Conservation (phyloP, 1,140 invertebrate genomes). For the Tribolium castaneum region DNA sequence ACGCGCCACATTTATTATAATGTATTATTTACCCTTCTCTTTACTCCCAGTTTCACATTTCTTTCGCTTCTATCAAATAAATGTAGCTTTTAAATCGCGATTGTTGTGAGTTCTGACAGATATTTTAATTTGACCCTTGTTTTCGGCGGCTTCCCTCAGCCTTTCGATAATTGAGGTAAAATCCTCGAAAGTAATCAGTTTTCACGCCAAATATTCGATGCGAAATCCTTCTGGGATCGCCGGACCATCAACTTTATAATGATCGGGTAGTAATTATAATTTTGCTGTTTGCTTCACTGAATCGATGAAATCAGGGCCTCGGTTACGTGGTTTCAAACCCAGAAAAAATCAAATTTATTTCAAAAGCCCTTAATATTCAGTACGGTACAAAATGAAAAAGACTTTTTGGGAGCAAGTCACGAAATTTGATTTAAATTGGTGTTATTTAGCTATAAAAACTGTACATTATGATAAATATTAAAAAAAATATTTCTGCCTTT, state of each 20-base stretch:
- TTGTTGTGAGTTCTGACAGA: not conserved
- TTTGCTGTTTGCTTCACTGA: not conserved
- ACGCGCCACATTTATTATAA: slow-evolving; percentile 24
- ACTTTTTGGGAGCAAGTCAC: too few relatives aligned
- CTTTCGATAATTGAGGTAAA: not conserved
- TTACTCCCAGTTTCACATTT: slow-evolving; percentile 4
- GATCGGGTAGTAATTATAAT: not conserved
- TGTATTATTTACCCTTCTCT: slow-evolving; percentile 26
- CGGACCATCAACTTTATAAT: slow-evolving; percentile 3
- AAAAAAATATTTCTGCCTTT: too few relatives aligned
- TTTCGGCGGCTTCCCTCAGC: not conserved
- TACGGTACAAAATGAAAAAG: too few relatives aligned
- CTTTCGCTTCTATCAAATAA: not conserved
- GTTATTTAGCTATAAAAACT: too few relatives aligned
- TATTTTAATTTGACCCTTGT: not conserved
- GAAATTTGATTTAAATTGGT: too few relatives aligned
- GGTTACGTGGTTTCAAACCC: not conserved
- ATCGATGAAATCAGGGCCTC: not conserved
- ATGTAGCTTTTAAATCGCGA: not conserved
- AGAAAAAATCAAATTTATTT: not conserved
- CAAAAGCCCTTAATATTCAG: too few relatives aligned
- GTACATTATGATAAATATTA: too few relatives aligned
- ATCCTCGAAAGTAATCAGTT: not conserved
- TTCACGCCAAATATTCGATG: not conserved
- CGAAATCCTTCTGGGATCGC: not conserved